A percentile compares a stretch with the other conserved stretches of the same genome.
Conservation (phyloP, 1,140 invertebrate genomes). For the Leptinotarsa texana region DNA sequence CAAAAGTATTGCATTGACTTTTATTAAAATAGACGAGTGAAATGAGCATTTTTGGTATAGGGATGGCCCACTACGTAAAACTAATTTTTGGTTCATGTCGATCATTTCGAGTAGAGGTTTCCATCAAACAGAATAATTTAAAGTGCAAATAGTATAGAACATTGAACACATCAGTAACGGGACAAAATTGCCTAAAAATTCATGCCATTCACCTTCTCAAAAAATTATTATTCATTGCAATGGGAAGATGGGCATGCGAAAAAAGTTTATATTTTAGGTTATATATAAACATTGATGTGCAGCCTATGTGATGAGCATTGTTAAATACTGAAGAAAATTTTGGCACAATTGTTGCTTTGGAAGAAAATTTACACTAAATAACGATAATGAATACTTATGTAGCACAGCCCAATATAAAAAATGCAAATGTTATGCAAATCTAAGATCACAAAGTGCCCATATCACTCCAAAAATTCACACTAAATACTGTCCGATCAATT, state of each 20-base stretch:
- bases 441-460: constrained; percentile 47
- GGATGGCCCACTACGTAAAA: not conserved
- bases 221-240: too few species aligned
- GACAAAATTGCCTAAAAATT: too few species aligned
- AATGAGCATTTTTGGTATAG: constrained; percentile 44
- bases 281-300: constrained; percentile 15
- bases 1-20: constrained; percentile 34
- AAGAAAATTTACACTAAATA: constrained; percentile 38
- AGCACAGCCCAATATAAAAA: constrained; percentile 47
- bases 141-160: too few species aligned
- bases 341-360: constrained; percentile 46
- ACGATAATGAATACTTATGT: constrained; percentile 42
- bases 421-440: constrained; percentile 42
- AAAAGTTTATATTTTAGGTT: too few species aligned
- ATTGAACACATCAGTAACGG: too few species aligned
- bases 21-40: constrained; percentile 43
- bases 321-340: constrained; percentile 41
- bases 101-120: too few species aligned
- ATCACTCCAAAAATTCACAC: constrained; percentile 41
- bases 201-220: too few species aligned
- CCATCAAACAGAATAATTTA: too few species aligned
- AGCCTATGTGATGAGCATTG: constrained; percentile 29
- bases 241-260: too few species aligned
- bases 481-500: constrained; percentile 1
- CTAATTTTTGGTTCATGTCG: not conserved